Evolutionary conservation across 1,140 invertebrate genomes (phyloP), one percentile per base, ranked within the genome.

Genomic region (Cydia fagiglandana): DNA sequence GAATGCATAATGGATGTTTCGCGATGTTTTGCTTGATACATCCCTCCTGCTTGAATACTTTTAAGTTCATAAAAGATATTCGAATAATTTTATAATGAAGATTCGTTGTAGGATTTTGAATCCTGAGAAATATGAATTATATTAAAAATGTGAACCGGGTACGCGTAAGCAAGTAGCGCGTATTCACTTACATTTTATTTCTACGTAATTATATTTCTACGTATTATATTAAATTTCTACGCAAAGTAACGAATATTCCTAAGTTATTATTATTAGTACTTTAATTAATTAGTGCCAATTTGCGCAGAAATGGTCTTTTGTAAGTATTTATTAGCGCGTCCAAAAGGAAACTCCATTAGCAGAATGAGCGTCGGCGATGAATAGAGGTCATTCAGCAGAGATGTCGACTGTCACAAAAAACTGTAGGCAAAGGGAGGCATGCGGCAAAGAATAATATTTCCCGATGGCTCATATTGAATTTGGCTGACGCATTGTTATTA

Each of bases 291-390:
- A 90, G 83, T 83, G 79, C 78, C 81, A 80, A 82, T 83, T 84
- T 83, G 81, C 61, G 64, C 73, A 77, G 77, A 80, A 82, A 81
- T 80, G 56, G 73, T 79, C 82, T 89, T 89, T 88, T 77, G 79
- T 81, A 81, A 87, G 82, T 90, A 89, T 90, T 90, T 91, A 90
- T 89, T 92, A 88, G 85, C 87, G 90, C 86, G 86, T 90, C 85
- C 82, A 90, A 89, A 91, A 88, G 86, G 86, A 86, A 88, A 90
- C 84, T 89, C 90, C 89, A 92, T 92, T 92, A 92, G 89, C 78
- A 81, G 87, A 92, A 92, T 92, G 90, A 92, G 84, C 82, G 85
- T 80, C 81, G 86, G 77, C 79, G 81, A 87, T 92, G 89, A 92
- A 92, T 90, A 81, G 83, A 86, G 87, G 86, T 90, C 85, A 89